Base-by-base conservation (phyloP, 2,113 vertebrate species). In the Oenanthe melanoleuca region DNA sequence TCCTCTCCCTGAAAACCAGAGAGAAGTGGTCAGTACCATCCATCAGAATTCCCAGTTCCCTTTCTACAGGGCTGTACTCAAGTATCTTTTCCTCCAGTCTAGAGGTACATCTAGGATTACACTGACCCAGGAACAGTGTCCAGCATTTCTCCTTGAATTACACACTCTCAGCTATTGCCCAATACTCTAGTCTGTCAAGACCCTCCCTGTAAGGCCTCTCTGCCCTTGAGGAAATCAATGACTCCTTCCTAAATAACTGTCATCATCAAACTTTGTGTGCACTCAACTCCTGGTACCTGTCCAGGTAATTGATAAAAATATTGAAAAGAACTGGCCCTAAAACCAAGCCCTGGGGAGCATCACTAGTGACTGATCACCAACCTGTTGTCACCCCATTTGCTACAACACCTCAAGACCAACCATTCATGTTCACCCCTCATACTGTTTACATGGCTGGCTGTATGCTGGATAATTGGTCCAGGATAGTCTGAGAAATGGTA, bases 301-400 rank as follows among this genome's bases (percentile, higher is more conserved):
- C 10, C 5, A n/a, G 11, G 6, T 55, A 44, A 73, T 18, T n/a
- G 9, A 77, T 19, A 72, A 78, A 88, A 78, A 44, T 10, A 11
- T 6, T 38, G 14, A 77, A 77, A 49, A 80, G 13, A 80, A 23
- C 8, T 73, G 59, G 4, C 2, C 24, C 24, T 49, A 59, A 91
- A 53, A 22, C 6, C 34, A 45, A 59, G 7, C 7, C 47, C 7
- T 53, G 7, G 2, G n/a, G 9, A 74, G 5, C 2, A 42, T 11
- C n/a, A 20, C 0, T 22, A 40, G 14, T 28, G 29, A 15, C 25
- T 31, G 5, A 11, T 15, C 42, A 47, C 2, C 15, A 64, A 38
- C 4, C 4, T 40, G 7, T 14, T 52, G 26, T 38, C 49, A 28
- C 3, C 1, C 1, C 2, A 12, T 38, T 52, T 70, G 2, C 23